Evolutionary conservation across 2,888 invertebrate species (phyloP), one percentile per base, ranked within the genome.

Genomic region (Drosophila trichaetosa): DNA sequence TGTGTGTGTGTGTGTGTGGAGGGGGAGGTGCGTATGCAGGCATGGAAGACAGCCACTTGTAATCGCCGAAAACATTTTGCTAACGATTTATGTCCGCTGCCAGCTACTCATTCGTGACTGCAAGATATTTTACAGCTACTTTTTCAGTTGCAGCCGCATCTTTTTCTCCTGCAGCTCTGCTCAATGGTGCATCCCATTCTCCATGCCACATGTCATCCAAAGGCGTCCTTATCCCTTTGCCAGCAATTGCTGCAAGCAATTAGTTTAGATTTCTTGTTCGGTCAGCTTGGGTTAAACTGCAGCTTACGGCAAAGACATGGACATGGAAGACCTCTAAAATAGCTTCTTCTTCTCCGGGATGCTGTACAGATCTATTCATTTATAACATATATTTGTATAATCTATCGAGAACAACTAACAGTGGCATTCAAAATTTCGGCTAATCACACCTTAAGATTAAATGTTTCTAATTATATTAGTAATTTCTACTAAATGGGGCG

Each of bases 41-140:
- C 54, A 52, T 16, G 46, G 2, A 24, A 2, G 8, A 46, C 24
- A 46, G 53, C 34, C 52, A 46, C 88, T 78, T 88, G 83, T 80
- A 88, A 80, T 86, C 84, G 88, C 84, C 84, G 78, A 86, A 84
- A 84, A 83, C 84, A 84, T 86, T 84, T 88, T 86, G 88, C 88
- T 86, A 86, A 84, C 84, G 86, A 88, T 88, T 84, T 84, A 84
- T 84, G 86, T 83, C 88, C 81, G 83, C 83, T 86, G 81, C 88
- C 82, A 80, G 83, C 71, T 77, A 69, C 66, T 42, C 61, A 36
- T 53, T 48, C 51, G 67, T 34, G 59, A 59, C 69, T 48, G 58
- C 29, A 66, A 83, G 86, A 87, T 82, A 87, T 85, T 85, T 85
- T 75, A 69, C 71, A 63, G 83, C 71, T 67, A 78, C 73, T 83